phyloP scores from a whole-genome alignment of 2,797 vertebrate species.

The Enteromius fasciolatus region DNA sequence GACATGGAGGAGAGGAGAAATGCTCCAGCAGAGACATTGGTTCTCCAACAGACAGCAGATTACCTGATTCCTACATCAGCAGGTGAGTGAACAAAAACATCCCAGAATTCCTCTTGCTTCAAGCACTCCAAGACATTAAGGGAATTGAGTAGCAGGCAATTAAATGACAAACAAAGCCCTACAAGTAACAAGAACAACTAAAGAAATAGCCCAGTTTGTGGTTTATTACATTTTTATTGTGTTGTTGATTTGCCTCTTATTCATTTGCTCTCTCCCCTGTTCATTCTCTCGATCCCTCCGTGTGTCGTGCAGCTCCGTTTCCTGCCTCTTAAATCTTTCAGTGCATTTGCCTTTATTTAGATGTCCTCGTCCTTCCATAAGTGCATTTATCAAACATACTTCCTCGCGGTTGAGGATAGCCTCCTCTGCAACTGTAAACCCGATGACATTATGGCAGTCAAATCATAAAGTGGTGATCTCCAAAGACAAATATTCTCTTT shows the following conservation, averaged over 20 bases:
- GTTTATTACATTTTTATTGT: neutral
- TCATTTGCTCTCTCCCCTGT: neutral
- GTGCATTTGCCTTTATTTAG: conserved; percentile 51
- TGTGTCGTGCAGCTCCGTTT: conserved; percentile 13
- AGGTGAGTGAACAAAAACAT: conserved; percentile 75
- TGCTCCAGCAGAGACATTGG: conserved; percentile 89
- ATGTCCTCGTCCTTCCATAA: conserved; percentile 24
- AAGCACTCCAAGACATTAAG: neutral
- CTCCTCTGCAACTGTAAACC: conserved; percentile 16
- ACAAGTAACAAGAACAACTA: neutral
- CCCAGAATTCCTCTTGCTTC: neutral
- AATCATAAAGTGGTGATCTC: conserved; percentile 22
- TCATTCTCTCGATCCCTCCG: neutral
- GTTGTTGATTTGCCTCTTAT: neutral
- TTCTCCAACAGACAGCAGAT: conserved; percentile 87
- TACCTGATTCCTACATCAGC: conserved; percentile 85
- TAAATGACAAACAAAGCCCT: neutral
- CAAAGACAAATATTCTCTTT: neutral
- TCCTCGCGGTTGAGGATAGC: conserved; percentile 18
- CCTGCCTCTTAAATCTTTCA: conserved; percentile 34
- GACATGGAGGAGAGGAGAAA: conserved; percentile 90
- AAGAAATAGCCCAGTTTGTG: neutral
- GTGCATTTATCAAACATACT: conserved; percentile 38
- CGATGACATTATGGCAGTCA: conserved; percentile 16
- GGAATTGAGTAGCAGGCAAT: neutral